Conservation (phyloP, 2,888 invertebrate genomes). For the Ophion costatus region DNA sequence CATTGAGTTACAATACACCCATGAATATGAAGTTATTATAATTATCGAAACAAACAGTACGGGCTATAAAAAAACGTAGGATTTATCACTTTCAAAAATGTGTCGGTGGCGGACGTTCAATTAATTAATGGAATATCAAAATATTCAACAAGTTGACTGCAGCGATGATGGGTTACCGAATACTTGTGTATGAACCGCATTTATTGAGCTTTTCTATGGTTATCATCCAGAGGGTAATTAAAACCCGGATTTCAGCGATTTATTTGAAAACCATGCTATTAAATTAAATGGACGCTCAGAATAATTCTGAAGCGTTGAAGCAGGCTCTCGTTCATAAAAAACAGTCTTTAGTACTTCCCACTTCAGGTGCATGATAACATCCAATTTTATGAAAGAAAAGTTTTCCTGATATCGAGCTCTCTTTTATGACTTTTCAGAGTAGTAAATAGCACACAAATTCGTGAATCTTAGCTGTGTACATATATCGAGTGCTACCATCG, state of each 20-base stretch:
- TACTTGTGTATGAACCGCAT: neutral
- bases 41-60: too few species aligned
- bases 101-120: neutral
- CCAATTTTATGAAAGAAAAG: neutral
- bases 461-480: conserved; percentile 1
- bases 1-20: too few species aligned
- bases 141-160: neutral
- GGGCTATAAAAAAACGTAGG: neutral
- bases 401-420: conserved; percentile 1
- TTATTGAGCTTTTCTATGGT: neutral
- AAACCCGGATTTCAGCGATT: neutral
- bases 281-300: neutral
- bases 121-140: neutral
- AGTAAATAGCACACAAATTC: conserved; percentile 8
- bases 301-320: neutral
- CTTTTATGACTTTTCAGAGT: conserved; percentile 10
- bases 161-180: neutral
- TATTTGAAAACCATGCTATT: neutral
- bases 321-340: neutral
- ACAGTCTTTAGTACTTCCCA: neutral
- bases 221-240: neutral
- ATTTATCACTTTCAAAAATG: neutral
- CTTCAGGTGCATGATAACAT: conserved; percentile 1
- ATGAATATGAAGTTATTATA: too few species aligned
- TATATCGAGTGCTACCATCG: neutral